Percentiles rank a stretch among this genome's conserved stretches.
phyloP scores from a whole-genome alignment of 2,888 invertebrate genomes.

The Stratiomys singularior region DNA sequence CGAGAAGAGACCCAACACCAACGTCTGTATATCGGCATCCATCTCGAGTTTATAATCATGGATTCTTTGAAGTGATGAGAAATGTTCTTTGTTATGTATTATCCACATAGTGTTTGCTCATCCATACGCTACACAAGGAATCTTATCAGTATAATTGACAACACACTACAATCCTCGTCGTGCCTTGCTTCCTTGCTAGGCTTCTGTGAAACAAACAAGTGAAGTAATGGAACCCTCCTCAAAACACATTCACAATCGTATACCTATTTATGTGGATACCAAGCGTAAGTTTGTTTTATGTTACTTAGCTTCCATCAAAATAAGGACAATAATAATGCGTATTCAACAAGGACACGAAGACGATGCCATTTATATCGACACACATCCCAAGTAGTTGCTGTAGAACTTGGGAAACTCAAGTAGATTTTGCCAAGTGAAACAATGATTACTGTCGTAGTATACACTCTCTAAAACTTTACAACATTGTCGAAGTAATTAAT shows the following conservation, averaged over 20 bases:
- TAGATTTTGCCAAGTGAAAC: neutral
- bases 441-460: neutral
- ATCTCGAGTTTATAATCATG: neutral
- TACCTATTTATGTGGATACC: neutral
- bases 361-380: too few species aligned
- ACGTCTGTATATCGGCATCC: neutral
- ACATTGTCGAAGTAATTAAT: neutral
- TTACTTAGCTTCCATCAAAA: neutral
- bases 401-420: neutral
- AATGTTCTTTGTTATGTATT: neutral
- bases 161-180: neutral
- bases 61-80: neutral
- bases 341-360: neutral
- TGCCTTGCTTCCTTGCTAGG: neutral
- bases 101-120: neutral
- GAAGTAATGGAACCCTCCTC: neutral
- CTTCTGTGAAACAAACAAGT: neutral
- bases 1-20: neutral
- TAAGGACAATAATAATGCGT: neutral
- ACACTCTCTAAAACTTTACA: too few species aligned
- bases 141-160: conserved; percentile 10
- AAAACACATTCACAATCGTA: neutral
- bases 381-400: neutral
- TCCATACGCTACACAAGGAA: neutral
- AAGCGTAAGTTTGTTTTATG: neutral